These are phyloP conservation scores for Darwinula stevensoni DNA, from an alignment of 2,888 invertebrate species.

Conservation along the genomic window DNA sequence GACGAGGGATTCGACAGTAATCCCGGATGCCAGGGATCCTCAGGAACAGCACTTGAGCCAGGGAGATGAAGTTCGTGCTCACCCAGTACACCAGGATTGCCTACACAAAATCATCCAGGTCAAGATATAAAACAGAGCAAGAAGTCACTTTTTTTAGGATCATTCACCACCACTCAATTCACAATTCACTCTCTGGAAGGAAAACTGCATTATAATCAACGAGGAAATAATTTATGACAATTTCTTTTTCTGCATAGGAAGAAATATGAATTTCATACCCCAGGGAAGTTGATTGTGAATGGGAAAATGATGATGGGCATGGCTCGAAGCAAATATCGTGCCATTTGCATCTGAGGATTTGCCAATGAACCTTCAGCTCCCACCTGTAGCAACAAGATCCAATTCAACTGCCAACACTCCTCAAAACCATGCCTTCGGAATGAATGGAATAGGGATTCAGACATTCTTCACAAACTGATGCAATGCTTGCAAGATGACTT, in stretches of 20 bases:
- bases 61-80: constrained; percentile 52
- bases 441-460: no score
- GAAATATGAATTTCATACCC: constrained; percentile 27
- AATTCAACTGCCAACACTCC: background rate
- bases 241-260: no score
- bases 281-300: constrained; percentile 58
- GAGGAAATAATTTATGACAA: no score
- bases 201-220: no score
- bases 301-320: constrained; percentile 51
- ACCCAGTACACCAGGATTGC: constrained; percentile 73
- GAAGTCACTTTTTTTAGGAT: constrained; percentile 3
- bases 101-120: no score
- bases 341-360: constrained; percentile 16
- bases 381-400: constrained; percentile 17
- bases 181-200: no score
- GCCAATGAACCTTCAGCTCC: constrained; percentile 34
- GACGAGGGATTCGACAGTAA: constrained; percentile 39
- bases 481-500: no score
- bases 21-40: constrained; percentile 38
- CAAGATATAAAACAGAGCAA: constrained; percentile 5
- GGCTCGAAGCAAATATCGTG: constrained; percentile 41
- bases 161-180: no score
- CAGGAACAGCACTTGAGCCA: constrained; percentile 45
- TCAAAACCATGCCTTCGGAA: no score
- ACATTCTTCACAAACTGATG: no score